Base-by-base conservation (phyloP, 2,113 vertebrate species). In the Crocuta crocuta region DNA sequence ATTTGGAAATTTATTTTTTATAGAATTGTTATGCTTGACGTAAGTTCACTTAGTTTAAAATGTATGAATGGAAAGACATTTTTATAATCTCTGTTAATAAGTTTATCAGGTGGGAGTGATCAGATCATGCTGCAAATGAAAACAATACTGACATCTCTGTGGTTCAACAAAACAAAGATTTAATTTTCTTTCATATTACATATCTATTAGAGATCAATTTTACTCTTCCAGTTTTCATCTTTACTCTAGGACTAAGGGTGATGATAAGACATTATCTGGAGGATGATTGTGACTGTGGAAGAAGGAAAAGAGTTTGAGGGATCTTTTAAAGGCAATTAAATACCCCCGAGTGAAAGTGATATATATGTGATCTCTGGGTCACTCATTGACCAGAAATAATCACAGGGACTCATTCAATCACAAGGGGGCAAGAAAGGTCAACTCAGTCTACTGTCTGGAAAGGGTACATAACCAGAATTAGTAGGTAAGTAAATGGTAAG, bases 221-320 rank as follows among this genome's bases (percentile, higher is more conserved):
- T 93, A 7, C 19, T 76, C 16, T 39, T 76, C 3, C 82, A 33
- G 21, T 81, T 86, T 82, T 91, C 26, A 61, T 93, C n/a, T 73
- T 76, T 74, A 39, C 19, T 82, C 33, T 15, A 84, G 45, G 10
- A 80, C 71, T 90, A 26, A 76, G 61, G 1, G 4, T 71, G 58
- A 73, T 61, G 10, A 58, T 6, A 61, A 86, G 7, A 4, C 10
- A 76, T 5, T 3, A 31, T 79, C 33, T 83, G 39, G 8, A 88
- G 73, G 33, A 66, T 74, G 24, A 4, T 28, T 6, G 26, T 43
- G 58, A 94, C 48, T 2, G 55, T 50, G 23, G 17, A 16, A 76
- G 43, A 90, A 16, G 81, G 3, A 70, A 43, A 87, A 88, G 48
- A 15, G 58, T 48, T 55, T 78, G 5, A 33, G 63, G 13, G 0